Base-by-base conservation (phyloP, 53 echinoderm and acorn worm species). In the Echinometra lucunter region DNA sequence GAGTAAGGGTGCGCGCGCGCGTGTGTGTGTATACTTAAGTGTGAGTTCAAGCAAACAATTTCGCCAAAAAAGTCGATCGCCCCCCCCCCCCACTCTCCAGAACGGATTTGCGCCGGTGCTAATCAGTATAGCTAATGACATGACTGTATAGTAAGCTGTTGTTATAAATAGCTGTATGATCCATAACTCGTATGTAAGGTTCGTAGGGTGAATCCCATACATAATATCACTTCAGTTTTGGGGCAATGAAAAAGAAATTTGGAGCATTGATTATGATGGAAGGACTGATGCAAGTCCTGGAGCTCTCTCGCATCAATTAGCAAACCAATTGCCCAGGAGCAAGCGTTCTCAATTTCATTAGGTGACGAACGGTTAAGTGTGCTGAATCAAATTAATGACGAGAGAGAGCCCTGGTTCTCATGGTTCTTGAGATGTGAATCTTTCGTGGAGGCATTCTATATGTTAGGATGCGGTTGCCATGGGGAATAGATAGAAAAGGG, bases 301-400 rank as follows among this genome's bases (percentile, higher is more conserved):
- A 85, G 85, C 85, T 30, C 28, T 85, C 8, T n/a, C 28, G 11
- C 49, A 85, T 85, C 85, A 85, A 85, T 85, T 85, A 85, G 85
- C 85, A 37, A 85, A 30, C 47, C 23, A 85, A 85, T 47, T n/a
- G 85, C 85, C 53, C 49, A n/a, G 28, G 7, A 49, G 21, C 89
- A 58, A 58, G 58, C 89, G 89, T 58, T 38, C 35, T 25, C 57
- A 58, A 89, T 89, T 89, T 89, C 60, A 58, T 89, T 89, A 58
- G 85, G 49, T 58, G 89, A 57, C 19, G 60, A 37, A 89, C 21
- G 10, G 89, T 60, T 58, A 89, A 89, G 89, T 89, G 89, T 37
- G 57, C 58, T 12, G 58, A 89, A 89, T 89, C 89, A 89, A 89
- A 89, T 89, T 89, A 89, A 37, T 89, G 30, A n/a, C n/a, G n/a